Conservation (phyloP, 92 coral and sea anemone species). For the Metridium senile region DNA sequence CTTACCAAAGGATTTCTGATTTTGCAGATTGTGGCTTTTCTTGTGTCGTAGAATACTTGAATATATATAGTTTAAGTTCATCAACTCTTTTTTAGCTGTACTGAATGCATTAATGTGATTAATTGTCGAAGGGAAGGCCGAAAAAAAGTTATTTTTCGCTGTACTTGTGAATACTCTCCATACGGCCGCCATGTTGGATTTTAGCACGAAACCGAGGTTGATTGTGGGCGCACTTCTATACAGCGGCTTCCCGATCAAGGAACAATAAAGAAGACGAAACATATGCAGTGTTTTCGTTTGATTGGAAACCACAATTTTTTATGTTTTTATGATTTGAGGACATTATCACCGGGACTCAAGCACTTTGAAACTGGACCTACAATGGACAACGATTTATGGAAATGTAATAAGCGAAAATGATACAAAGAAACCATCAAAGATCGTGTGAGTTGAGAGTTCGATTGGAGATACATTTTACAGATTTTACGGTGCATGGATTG, state of each 20-base stretch:
- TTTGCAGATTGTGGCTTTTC: background rate
- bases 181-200: conserved; percentile 50
- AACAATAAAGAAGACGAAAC: conserved; percentile 13
- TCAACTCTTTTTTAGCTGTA: conserved; percentile 14
- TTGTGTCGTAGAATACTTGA: conserved; percentile 7
- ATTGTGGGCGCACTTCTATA: conserved; percentile 53
- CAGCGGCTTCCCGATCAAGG: conserved; percentile 52
- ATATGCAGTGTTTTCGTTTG: background rate
- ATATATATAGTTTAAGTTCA: conserved; percentile 11
- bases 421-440: background rate
- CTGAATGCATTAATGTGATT: background rate
- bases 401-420: background rate
- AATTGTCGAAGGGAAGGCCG: background rate
- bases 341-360: background rate
- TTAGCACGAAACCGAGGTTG: conserved; percentile 47
- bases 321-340: background rate
- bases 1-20: background rate
- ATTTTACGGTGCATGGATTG: no score
- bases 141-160: background rate
- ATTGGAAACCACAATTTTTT: background rate
- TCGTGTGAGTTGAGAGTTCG: background rate
- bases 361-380: background rate
- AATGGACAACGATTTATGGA: background rate
- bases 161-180: conserved; percentile 3
- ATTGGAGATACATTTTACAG: background rate